These are phyloP conservation scores for Diabrotica balteata DNA, from an alignment of 2,888 invertebrate genomes.

Conservation along the genomic window DNA sequence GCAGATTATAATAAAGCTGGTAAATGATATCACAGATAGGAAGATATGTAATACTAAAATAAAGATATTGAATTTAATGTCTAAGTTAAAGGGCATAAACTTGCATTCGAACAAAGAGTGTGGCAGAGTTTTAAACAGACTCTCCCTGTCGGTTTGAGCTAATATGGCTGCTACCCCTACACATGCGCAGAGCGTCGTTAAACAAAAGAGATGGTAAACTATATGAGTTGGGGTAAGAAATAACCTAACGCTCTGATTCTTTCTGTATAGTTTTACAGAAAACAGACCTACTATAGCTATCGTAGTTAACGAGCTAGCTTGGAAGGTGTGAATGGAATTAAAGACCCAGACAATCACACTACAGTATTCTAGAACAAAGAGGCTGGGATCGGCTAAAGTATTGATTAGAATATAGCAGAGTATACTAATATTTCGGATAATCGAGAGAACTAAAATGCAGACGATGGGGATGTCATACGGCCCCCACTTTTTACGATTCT, in stretches of 20 bases:
- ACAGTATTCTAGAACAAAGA: constrained; percentile 57
- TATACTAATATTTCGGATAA: constrained; percentile 59
- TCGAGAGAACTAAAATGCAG: constrained; percentile 58
- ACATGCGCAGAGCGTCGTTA: constrained; percentile 63
- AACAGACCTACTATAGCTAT: constrained; percentile 62
- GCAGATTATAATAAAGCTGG: constrained; percentile 59
- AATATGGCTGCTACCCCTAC: constrained; percentile 65
- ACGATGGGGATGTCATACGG: constrained; percentile 64
- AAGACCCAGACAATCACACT: constrained; percentile 62
- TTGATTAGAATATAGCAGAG: constrained; percentile 56
- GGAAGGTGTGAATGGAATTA: constrained; percentile 63
- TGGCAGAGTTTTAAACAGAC: constrained; percentile 19
- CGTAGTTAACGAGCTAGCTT: constrained; percentile 63
- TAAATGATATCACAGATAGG: constrained; percentile 60
- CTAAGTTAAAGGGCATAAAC: constrained; percentile 62
- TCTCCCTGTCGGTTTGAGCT: constrained; percentile 51
- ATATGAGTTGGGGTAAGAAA: constrained; percentile 59
- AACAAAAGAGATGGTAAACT: constrained; percentile 63
- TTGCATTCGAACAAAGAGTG: constrained; percentile 51
- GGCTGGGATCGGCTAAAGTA: constrained; percentile 44
- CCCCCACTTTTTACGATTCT: constrained; percentile 62
- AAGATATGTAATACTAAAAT: constrained; percentile 63
- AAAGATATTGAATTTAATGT: constrained; percentile 62
- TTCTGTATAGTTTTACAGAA: constrained; percentile 54
- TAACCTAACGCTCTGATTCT: constrained; percentile 54